phyloP scores from a whole-genome alignment of 2,797 vertebrate species.

The Pangasius mekongensis region DNA sequence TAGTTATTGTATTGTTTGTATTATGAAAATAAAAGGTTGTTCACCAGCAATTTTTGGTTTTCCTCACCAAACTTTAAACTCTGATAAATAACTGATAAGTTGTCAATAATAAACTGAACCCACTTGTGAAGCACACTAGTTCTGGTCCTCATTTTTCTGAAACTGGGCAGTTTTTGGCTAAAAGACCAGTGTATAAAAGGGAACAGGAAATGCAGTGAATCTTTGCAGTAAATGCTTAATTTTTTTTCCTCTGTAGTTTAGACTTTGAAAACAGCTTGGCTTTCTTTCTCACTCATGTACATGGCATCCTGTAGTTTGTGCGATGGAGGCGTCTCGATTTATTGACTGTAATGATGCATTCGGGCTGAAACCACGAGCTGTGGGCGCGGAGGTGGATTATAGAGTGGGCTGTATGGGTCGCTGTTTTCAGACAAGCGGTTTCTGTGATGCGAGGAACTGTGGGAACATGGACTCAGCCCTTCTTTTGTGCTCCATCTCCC shows the following conservation, averaged over 20 bases:
- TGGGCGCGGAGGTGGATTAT: conserved; percentile 53
- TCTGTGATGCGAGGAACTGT: conserved; percentile 23
- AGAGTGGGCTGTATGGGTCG: conserved; percentile 39
- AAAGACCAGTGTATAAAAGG: not conserved
- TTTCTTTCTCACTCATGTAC: conserved; percentile 41
- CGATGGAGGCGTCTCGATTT: conserved; percentile 54
- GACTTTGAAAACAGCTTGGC: conserved; percentile 39
- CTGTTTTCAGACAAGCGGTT: conserved; percentile 26
- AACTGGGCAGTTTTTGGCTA: not conserved
- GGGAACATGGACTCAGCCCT: conserved; percentile 28
- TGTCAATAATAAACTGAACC: not conserved
- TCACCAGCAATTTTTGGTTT: not conserved
- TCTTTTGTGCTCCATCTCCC: conserved; percentile 26
- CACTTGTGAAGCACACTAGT: not conserved
- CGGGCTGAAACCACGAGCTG: conserved; percentile 45
- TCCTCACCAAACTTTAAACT: not conserved
- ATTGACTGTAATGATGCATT: conserved; percentile 61
- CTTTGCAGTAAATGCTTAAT: not conserved
- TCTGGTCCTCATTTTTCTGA: not conserved
- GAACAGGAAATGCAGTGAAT: not conserved
- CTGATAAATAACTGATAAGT: not conserved
- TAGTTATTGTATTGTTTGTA: not conserved
- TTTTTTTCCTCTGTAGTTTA: not conserved
- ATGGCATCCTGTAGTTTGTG: conserved; percentile 53
- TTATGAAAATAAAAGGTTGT: not conserved